Base-by-base conservation (phyloP, 2,888 invertebrate genomes). In the Archips crataeganus region DNA sequence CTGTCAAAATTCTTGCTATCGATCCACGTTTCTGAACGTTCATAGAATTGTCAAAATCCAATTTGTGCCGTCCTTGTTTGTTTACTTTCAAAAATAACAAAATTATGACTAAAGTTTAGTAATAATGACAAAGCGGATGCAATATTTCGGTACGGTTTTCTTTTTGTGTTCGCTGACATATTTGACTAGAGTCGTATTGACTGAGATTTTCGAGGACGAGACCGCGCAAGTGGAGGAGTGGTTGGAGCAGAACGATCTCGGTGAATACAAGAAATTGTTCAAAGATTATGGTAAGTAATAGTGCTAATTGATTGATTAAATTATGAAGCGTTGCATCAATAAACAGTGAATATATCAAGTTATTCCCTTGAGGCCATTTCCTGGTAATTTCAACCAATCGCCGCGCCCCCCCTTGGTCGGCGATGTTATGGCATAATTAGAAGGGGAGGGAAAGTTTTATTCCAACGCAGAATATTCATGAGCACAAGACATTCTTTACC, bases 211-310 rank as follows among this genome's bases (percentile, higher is more conserved):
- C 79, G 90, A 95, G 82, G 95, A 95, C 82, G 95, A 95, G 80
- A 90, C 93, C 79, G 94, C 94, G 57, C 95, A 96, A 89, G 96
- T 97, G 72, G 96, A 97, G 82, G 94, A 95, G 84, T 98, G 97
- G 97, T 91, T 97, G 77, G 96, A 96, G 74, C 96, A 97, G 85
- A 97, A 97, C 85, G 96, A 96, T 78, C 94, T 97, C 76, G 95
- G 95, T 47, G 95, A 96, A 77, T 97, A 96, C 85, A 96, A 96
- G 83, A 95, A 96, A 78, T 89, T 97, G 45, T 97, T 97, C 87
- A 95, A 92, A 80, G 95, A 97, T 82, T 95, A 96, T 92, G 97
- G 98, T 97, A 90, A 95, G 96, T 94, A 70, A 60, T 70, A 42
- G 32, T 49, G 11, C 62, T 59, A 57, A 66, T 71, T 62, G 57